phyloP scores from a whole-genome alignment of 1,140 invertebrate genomes.

The Bombus balteatus region DNA sequence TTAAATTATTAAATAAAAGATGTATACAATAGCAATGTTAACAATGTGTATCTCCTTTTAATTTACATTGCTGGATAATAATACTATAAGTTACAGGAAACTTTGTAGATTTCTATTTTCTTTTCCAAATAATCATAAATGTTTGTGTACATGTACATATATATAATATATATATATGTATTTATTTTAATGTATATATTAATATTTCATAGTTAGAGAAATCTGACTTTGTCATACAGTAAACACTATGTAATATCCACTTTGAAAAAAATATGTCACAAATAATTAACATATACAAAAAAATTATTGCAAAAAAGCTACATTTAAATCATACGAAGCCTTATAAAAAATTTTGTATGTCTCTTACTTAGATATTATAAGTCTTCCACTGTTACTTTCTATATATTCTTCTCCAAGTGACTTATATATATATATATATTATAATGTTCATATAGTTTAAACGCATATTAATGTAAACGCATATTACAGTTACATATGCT shows the following conservation, averaged over 20 bases:
- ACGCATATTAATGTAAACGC: constrained; percentile 4
- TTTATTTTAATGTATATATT: constrained; percentile 70
- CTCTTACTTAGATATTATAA: constrained; percentile 52
- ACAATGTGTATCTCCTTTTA: neutral
- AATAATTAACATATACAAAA: constrained; percentile 58
- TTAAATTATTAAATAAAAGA: constrained; percentile 54
- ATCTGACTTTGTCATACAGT: constrained; percentile 63
- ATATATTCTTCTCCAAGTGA: constrained; percentile 46
- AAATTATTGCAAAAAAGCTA: constrained; percentile 57
- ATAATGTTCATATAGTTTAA: constrained; percentile 21
- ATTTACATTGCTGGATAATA: constrained; percentile 34
- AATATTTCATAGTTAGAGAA: constrained; percentile 71
- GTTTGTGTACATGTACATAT: constrained; percentile 19
- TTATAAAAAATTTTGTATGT: constrained; percentile 48
- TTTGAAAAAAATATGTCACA: constrained; percentile 54
- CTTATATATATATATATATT: constrained; percentile 17
- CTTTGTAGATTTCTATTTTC: constrained; percentile 35
- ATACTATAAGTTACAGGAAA: constrained; percentile 43
- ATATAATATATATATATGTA: constrained; percentile 63
- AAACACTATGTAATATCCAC: constrained; percentile 48
- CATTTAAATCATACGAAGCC: constrained; percentile 53
- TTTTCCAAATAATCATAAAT: constrained; percentile 16
- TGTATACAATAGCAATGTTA: constrained; percentile 34
- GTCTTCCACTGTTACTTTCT: constrained; percentile 53
- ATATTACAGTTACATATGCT: constrained; percentile 29